Base-by-base conservation (phyloP, 2,888 invertebrate species). In the Lypha dubia region DNA sequence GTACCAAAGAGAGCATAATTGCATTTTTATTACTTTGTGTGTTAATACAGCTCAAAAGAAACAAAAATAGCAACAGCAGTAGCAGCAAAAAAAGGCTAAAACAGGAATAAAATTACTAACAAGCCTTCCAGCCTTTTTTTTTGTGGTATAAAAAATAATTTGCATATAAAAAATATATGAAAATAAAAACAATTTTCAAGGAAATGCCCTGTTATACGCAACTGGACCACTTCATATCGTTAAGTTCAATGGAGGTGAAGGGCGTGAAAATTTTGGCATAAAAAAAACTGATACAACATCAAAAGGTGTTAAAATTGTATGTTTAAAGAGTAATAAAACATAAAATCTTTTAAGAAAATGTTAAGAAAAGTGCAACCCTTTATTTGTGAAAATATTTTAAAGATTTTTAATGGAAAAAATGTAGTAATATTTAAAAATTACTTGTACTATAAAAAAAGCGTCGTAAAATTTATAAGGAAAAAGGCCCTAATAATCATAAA, bases 1-100 rank as follows among this genome's bases (percentile, higher is more conserved):
- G 79, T 82, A 79, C 71, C 75, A 74, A 79, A 70, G 79, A 79
- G 49, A 65, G 73, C 77, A 86, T 86, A 86, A 86, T 86, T 86
- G 86, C 86, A 86, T 86, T 86, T 86, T 86, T 86, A 86, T 86
- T 86, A 86, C 86, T 84, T 73, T 71, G 73, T 82, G 71, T 84
- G 84, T 81, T 84, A 84, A 84, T 84, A 81, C 44, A 74, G 56
- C 32, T 38, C 41, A 71, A 77, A 20, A 77, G 44, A 60, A 67
- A 22, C 46, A 38, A 44, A 15, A 53, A 79, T 35, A n/a, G 15
- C 32, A 58, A 49, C 15, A 53, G 67, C 20, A 41, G n/a, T n/a
- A n/a, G n/a, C n/a, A n/a, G n/a, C n/a, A n/a, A n/a, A 74, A 70
- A 84, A 77, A 32, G 80, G 67, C 71, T 63, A 60, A 83, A 63